These are phyloP conservation scores for Bombylius major DNA, from an alignment of 2,888 invertebrate species.

Conservation along the genomic window DNA sequence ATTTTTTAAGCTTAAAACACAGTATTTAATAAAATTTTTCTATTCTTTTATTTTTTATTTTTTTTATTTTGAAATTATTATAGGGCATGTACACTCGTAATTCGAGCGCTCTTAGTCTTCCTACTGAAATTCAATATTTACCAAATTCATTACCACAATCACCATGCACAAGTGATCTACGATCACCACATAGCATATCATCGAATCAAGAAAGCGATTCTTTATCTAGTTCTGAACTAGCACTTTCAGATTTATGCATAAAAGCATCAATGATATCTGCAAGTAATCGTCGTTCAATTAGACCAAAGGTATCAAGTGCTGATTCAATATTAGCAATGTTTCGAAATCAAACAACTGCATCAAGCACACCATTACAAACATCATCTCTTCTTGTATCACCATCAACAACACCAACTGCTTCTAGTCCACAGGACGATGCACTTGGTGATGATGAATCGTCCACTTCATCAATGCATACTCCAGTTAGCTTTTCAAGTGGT, in stretches of 20 bases:
- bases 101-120: conserved; percentile 28
- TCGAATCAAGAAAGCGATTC: conserved; percentile 68
- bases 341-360: conserved; percentile 51
- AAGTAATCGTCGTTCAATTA: not conserved
- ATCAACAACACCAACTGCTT: conserved; percentile 59
- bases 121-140: conserved; percentile 27
- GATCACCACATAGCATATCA: conserved; percentile 54
- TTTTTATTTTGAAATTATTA: not conserved
- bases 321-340: conserved; percentile 72
- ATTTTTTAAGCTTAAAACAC: not conserved
- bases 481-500: conserved; percentile 46
- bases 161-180: conserved; percentile 46
- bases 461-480: conserved; percentile 50
- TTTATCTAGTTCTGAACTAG: conserved; percentile 58
- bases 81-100: conserved; percentile 17
- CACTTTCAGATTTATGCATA: conserved; percentile 46
- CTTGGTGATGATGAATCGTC: conserved; percentile 57
- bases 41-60: not conserved
- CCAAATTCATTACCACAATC: conserved; percentile 48
- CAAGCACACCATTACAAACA: conserved; percentile 27
- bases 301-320: conserved; percentile 57
- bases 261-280: conserved; percentile 34
- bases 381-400: conserved; percentile 51
- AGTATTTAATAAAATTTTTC: not conserved
- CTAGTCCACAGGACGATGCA: conserved; percentile 60